Base-by-base conservation (phyloP, 1,140 invertebrate genomes). In the Drosophila pachea region DNA sequence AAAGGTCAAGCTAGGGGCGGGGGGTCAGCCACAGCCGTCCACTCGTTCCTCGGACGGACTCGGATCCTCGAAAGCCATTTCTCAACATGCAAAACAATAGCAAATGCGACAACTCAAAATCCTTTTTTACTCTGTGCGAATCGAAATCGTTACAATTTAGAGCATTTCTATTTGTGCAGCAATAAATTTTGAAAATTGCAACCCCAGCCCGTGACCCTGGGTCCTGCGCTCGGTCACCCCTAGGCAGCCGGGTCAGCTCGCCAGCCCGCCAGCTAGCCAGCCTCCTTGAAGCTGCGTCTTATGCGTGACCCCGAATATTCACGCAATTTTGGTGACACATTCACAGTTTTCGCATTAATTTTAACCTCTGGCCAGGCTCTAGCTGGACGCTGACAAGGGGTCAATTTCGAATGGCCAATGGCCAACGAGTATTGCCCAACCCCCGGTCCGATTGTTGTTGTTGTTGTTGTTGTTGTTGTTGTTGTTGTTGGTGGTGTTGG, bases 311-410 rank as follows among this genome's bases (percentile, higher is more conserved):
- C 81, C 79, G 79, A 84, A 75, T 43, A 43, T 84, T 86, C 60
- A 84, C 73, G 79, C 79, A 84, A 86, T 86, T 79, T 76, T 55
- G 60, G 69, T 73, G 73, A 58, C 73, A 78, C 73, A 83, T 84
- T 78, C 78, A 59, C 78, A 82, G 47, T 82, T 65, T 83, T 86
- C 79, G 81, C 79, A 86, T 86, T 83, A 84, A 84, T 86, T 86
- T 74, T 74, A 84, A 86, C 79, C 79, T 84, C 75, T 62, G 22
- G 22, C 22, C 22, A 3, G 22, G 22, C 22, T 22, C 22, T 22
- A 22, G 76, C 42, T 68, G 40, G 65, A 70, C 52, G 76, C 60
- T 83, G 79, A 83, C 79, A 83, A 84, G 79, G 79, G 79, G 79
- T 86, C 79, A 81, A 45, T 70, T 43, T 43, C 14, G 5, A n/a